These are phyloP conservation scores for Brachypodius melanocephalos DNA, from an alignment of 2,113 vertebrate genomes.

Conservation along the genomic window DNA sequence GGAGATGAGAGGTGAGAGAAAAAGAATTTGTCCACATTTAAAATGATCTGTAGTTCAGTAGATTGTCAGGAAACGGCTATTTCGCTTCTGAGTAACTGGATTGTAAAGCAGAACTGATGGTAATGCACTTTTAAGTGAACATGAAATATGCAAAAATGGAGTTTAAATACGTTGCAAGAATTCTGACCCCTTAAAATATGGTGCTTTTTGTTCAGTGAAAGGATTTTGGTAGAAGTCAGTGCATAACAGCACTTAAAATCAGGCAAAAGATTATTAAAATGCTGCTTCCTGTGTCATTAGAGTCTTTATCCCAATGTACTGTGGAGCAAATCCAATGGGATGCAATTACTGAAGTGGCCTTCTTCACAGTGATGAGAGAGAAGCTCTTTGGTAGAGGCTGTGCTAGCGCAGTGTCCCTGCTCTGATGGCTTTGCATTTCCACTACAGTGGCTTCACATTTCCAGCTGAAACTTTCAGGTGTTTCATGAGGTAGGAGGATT, in stretches of 20 bases:
- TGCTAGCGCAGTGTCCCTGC: background rate
- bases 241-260: conserved; percentile 6
- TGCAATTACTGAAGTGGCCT: background rate
- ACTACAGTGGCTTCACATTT: background rate
- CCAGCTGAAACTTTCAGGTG: background rate
- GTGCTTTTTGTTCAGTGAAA: background rate
- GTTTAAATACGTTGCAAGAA: background rate
- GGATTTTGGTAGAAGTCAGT: background rate
- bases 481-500: background rate
- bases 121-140: conserved; percentile 5
- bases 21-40: background rate
- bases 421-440: background rate
- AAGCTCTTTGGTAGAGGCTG: background rate
- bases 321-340: background rate
- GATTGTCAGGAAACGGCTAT: background rate
- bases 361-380: background rate
- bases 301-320: background rate
- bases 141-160: conserved; percentile 20
- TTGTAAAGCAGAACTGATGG: background rate
- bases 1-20: background rate
- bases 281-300: background rate
- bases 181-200: background rate
- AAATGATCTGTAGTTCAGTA: background rate
- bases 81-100: background rate
- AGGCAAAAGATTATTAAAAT: background rate